Percentiles rank a stretch among this genome's conserved stretches.
phyloP scores from a whole-genome alignment of 2,888 invertebrate species.

The Drosophila formosana region DNA sequence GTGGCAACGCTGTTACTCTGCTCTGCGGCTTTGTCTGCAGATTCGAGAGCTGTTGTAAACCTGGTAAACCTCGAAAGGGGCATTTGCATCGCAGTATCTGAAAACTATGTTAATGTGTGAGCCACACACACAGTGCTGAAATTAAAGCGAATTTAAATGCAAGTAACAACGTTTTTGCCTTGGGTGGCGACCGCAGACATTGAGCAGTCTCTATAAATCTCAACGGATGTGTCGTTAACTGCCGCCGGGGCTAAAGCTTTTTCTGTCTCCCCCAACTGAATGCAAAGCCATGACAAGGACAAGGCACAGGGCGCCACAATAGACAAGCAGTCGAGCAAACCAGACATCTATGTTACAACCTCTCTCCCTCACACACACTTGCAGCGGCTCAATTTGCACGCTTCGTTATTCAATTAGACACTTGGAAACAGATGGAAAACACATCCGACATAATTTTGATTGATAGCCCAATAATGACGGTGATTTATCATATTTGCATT shows the following conservation, averaged over 20 bases:
- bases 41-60: slow-evolving; percentile 45
- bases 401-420: slow-evolving; percentile 83
- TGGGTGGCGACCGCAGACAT: slow-evolving; percentile 63
- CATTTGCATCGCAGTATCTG: slow-evolving; percentile 63
- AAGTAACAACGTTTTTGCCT: slow-evolving; percentile 29
- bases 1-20: slow-evolving; percentile 47
- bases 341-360: neutral
- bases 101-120: slow-evolving; percentile 76
- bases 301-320: slow-evolving; percentile 33
- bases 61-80: slow-evolving; percentile 67
- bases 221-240: slow-evolving; percentile 77
- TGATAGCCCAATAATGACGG: slow-evolving; percentile 84
- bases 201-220: slow-evolving; percentile 71
- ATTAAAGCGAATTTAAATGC: slow-evolving; percentile 64
- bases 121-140: slow-evolving; percentile 26
- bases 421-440: slow-evolving; percentile 39
- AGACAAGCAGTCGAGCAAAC: slow-evolving; percentile 15
- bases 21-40: slow-evolving; percentile 42
- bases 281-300: slow-evolving; percentile 40
- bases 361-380: neutral
- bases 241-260: slow-evolving; percentile 64
- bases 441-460: slow-evolving; percentile 82
- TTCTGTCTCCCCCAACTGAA: slow-evolving; percentile 4
- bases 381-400: slow-evolving; percentile 72
- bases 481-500: slow-evolving; percentile 85